phyloP scores from a whole-genome alignment of 2,888 invertebrate species.

The Rhamnusium bicolor region DNA sequence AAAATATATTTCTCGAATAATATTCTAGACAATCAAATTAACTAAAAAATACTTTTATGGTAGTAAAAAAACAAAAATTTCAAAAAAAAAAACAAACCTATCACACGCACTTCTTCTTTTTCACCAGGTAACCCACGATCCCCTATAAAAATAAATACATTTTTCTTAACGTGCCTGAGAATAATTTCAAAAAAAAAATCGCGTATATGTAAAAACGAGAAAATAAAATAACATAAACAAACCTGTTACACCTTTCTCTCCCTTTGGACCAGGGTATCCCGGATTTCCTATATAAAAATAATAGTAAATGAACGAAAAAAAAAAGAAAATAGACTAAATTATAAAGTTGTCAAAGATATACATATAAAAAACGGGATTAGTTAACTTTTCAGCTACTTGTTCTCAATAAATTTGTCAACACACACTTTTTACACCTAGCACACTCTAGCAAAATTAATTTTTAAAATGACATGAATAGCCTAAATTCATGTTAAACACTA shows the following conservation, averaged over 20 bases:
- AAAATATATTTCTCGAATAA: not conserved
- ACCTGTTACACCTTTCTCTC: slow-evolving; percentile 7
- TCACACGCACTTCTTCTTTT: not conserved
- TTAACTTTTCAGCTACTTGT: too few species aligned
- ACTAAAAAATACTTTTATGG: not conserved
- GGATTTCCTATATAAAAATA: slow-evolving; percentile 9
- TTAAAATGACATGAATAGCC: too few species aligned
- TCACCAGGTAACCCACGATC: not conserved
- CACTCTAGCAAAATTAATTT: too few species aligned
- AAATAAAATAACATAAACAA: slow-evolving; percentile 12
- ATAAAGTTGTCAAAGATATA: not conserved
- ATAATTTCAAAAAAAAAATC: not conserved
- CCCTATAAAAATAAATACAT: slow-evolving; percentile 8
- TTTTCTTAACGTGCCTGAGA: not conserved
- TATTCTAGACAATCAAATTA: not conserved
- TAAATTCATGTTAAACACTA: too few species aligned
- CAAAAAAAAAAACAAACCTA: slow-evolving; percentile 2
- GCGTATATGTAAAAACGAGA: not conserved
- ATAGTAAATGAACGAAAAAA: too few species aligned
- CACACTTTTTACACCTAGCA: too few species aligned
- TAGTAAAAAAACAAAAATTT: not conserved
- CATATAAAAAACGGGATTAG: too few species aligned
- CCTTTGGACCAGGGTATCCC: not conserved
- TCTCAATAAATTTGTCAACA: too few species aligned
- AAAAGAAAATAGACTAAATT: not conserved